These are phyloP conservation scores for Alentia gelatinosa DNA, from an alignment of 2,888 invertebrate genomes.

Conservation along the genomic window DNA sequence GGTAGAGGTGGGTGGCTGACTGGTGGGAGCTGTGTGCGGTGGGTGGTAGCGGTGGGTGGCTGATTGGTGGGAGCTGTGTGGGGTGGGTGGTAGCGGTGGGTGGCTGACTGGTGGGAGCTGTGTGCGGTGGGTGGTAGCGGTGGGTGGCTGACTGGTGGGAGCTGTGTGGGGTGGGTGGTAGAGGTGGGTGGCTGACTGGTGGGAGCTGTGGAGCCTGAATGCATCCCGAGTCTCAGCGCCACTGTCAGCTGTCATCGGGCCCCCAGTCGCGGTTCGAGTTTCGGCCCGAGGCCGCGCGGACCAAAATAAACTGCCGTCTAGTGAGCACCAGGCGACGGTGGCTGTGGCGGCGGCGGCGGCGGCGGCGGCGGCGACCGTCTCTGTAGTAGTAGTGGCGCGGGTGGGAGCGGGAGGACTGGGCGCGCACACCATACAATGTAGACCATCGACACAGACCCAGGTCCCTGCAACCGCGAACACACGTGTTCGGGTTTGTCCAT, in stretches of 20 bases:
- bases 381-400: not conserved
- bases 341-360: not conserved
- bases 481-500: too few relatives aligned
- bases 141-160: not conserved
- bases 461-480: too few relatives aligned
- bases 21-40: not conserved
- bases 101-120: too few relatives aligned
- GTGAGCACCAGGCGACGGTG: not conserved
- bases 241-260: not conserved
- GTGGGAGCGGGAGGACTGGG: too few relatives aligned
- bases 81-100: too few relatives aligned
- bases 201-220: not conserved
- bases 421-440: too few relatives aligned
- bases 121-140: too few relatives aligned
- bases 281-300: not conserved
- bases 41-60: too few relatives aligned
- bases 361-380: too few relatives aligned
- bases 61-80: too few relatives aligned
- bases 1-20: not conserved
- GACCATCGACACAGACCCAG: too few relatives aligned
- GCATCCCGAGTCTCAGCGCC: not conserved
- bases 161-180: not conserved
- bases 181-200: not conserved
- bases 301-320: not conserved
- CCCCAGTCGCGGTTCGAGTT: not conserved